A percentile compares a stretch with the other conserved stretches of the same genome.
Evolutionary conservation across 1,140 invertebrate genomes (phyloP).

Genomic region (Lepidurus packardi): DNA sequence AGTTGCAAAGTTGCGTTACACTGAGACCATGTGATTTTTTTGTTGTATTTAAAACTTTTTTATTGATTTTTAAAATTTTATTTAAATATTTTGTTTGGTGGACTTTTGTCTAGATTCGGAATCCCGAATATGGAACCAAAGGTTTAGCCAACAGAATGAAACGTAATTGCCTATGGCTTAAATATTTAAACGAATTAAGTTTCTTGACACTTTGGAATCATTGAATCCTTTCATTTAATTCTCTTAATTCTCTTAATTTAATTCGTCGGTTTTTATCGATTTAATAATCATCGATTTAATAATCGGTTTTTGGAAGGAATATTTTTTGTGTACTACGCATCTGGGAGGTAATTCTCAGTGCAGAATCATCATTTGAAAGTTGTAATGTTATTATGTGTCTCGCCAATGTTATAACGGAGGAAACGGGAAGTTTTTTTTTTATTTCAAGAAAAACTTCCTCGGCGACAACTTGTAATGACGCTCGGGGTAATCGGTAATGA

Average conservation of each 20-base stretch:
- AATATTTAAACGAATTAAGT: conserved; percentile 29
- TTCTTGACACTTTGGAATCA: conserved; percentile 42
- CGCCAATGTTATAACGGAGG: background rate
- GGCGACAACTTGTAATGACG: background rate
- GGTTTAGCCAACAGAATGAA: background rate
- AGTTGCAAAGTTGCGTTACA: conserved; percentile 2
- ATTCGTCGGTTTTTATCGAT: too few species aligned
- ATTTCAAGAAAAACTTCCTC: conserved; percentile 35
- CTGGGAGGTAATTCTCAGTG: conserved; percentile 27
- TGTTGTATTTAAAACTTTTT: conserved; percentile 24
- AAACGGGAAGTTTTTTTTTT: background rate
- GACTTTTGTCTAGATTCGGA: conserved; percentile 30
- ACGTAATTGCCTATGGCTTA: conserved; percentile 28
- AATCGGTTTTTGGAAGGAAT: conserved; percentile 20
- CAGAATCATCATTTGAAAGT: conserved; percentile 33
- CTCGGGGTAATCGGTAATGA: background rate
- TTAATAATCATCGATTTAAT: too few species aligned
- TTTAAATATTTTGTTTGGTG: conserved; percentile 36
- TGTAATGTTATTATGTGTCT: conserved; percentile 2
- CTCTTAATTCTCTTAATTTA: too few species aligned
- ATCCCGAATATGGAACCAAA: background rate
- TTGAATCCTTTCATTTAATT: conserved; percentile 33
- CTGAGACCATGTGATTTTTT: background rate
- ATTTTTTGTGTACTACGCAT: conserved; percentile 37
- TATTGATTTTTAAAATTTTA: conserved; percentile 31